phyloP scores from a whole-genome alignment of 2,888 invertebrate species.

The Tiliacea aurago region DNA sequence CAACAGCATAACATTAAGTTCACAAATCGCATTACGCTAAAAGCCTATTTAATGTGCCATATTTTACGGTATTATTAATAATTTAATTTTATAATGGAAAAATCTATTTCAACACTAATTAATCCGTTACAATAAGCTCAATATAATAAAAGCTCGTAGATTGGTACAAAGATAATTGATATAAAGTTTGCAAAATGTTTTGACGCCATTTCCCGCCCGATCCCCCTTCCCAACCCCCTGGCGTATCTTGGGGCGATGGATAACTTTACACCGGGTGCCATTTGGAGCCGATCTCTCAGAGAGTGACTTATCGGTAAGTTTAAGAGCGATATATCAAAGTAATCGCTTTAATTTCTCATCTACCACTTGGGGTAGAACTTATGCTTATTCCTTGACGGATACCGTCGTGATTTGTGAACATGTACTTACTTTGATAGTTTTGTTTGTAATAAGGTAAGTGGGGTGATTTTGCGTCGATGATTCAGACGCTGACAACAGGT shows the following conservation, averaged over 20 bases:
- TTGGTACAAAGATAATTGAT: constrained; percentile 64
- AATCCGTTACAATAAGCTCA: constrained; percentile 53
- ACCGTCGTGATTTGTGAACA: constrained; percentile 76
- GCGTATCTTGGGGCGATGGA: constrained; percentile 81
- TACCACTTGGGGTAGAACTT: constrained; percentile 84
- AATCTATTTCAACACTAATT: constrained; percentile 40
- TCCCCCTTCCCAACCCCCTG: constrained; percentile 55
- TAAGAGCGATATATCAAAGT: constrained; percentile 89
- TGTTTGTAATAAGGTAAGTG: constrained; percentile 39
- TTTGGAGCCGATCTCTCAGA: constrained; percentile 86
- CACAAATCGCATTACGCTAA: background rate
- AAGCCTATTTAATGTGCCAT: background rate
- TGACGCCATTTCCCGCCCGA: constrained; percentile 67
- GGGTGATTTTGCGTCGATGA: constrained; percentile 24
- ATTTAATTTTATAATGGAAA: constrained; percentile 14
- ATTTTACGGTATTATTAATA: background rate
- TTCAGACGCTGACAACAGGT: no score
- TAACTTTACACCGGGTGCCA: constrained; percentile 88
- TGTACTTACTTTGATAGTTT: constrained; percentile 59
- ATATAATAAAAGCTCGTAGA: constrained; percentile 58
- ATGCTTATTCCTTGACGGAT: constrained; percentile 84
- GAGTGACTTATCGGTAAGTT: constrained; percentile 90
- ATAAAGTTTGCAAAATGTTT: constrained; percentile 70
- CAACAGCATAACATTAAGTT: background rate
- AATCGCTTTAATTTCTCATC: constrained; percentile 90